A percentile compares a stretch with the other conserved stretches of the same genome.
These are phyloP conservation scores for Tipula confusa DNA, from an alignment of 2,888 invertebrate genomes.

Conservation along the genomic window DNA sequence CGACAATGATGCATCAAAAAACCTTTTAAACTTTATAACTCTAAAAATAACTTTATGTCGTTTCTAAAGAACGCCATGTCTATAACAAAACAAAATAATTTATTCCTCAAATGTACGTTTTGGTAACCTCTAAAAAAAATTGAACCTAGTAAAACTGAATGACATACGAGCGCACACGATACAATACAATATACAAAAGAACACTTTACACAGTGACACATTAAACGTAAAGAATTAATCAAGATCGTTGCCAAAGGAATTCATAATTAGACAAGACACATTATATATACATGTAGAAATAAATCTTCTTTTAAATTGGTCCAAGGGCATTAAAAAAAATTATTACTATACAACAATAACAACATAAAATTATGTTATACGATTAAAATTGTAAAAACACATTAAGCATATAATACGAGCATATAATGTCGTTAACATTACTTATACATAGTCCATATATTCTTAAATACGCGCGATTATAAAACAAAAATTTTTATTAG, in stretches of 20 bases:
- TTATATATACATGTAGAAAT: neutral
- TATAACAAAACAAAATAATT: neutral
- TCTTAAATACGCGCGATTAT: neutral
- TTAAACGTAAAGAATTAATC: neutral
- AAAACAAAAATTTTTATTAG: neutral
- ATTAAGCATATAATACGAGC: no score
- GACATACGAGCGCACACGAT: neutral
- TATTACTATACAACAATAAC: neutral
- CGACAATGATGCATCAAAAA: no score
- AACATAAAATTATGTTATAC: neutral
- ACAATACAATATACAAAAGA: neutral
- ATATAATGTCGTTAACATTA: neutral
- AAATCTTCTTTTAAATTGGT: conserved; percentile 20
- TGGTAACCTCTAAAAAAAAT: neutral
- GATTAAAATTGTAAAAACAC: neutral
- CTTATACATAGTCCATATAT: neutral
- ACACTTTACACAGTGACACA: neutral
- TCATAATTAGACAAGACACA: neutral
- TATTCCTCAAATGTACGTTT: neutral
- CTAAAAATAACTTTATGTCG: neutral
- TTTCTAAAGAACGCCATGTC: neutral
- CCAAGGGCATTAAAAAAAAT: neutral
- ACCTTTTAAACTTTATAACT: no score
- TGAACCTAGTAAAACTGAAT: neutral
- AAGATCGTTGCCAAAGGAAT: neutral